These are phyloP conservation scores for Callionymus lyra DNA, from an alignment of 2,113 vertebrate genomes.

Conservation along the genomic window DNA sequence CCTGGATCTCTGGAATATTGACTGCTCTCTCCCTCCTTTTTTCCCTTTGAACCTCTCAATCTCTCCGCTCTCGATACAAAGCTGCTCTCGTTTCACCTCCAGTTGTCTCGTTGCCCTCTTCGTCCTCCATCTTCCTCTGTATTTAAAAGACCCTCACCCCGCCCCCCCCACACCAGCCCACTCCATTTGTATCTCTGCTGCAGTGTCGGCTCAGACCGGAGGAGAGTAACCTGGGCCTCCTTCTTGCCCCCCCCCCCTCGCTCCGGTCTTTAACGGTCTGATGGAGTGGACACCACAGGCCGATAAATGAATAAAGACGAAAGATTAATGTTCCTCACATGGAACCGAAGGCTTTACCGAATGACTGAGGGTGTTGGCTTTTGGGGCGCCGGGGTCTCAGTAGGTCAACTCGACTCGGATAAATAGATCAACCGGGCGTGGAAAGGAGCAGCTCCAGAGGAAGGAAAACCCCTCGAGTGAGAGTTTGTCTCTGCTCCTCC, in stretches of 20 bases:
- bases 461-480: too few species aligned
- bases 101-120: conserved; percentile 20
- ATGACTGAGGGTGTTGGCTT: conserved; percentile 14
- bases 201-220: conserved; percentile 54
- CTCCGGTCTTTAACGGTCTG: conserved; percentile 47
- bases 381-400: conserved; percentile 1
- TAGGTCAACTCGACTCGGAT: too few species aligned
- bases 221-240: conserved; percentile 27
- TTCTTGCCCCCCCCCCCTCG: neutral
- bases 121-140: conserved; percentile 22
- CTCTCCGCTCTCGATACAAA: conserved; percentile 32
- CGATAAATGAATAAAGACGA: conserved; percentile 58
- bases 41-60: conserved; percentile 46
- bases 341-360: conserved; percentile 34
- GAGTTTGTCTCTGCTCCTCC: too few species aligned
- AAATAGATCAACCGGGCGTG: too few species aligned
- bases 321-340: conserved; percentile 45
- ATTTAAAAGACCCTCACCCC: conserved; percentile 41
- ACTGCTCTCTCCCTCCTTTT: conserved; percentile 39
- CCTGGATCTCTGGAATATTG: conserved; percentile 43
- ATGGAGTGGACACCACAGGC: conserved; percentile 55
- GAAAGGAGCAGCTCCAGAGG: too few species aligned
- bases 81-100: conserved; percentile 50
- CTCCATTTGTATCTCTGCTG: conserved; percentile 39
- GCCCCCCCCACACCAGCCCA: conserved; percentile 33